These are phyloP conservation scores for Harpegnathos saltator DNA, from an alignment of 1,140 invertebrate species.

Conservation along the genomic window DNA sequence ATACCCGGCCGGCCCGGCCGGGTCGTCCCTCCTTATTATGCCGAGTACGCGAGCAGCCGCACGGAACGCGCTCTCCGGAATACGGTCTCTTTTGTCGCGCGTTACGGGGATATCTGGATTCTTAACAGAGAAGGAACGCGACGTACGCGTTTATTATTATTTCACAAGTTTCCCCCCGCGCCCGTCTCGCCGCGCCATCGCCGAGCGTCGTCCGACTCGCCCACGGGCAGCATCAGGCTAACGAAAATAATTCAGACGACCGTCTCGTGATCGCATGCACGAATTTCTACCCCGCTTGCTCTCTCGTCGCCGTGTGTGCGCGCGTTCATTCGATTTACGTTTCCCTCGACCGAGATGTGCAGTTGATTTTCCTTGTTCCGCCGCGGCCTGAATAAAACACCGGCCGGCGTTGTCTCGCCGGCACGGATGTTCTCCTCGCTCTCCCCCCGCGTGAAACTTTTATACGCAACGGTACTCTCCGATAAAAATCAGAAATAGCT, in stretches of 20 bases:
- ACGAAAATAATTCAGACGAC: too few species aligned
- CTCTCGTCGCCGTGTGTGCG: too few species aligned
- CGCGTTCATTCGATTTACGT: not conserved
- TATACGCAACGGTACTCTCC: not conserved
- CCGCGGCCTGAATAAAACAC: not conserved
- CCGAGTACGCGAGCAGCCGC: too few species aligned
- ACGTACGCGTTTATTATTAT: not conserved
- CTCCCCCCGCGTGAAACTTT: not conserved
- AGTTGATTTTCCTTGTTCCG: not conserved
- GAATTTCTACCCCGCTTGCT: not conserved
- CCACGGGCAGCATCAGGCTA: too few species aligned
- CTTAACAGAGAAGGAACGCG: not conserved
- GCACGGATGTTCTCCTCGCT: not conserved
- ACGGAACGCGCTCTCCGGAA: not conserved
- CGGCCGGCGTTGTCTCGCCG: not conserved
- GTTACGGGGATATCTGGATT: not conserved
- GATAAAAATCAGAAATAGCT: constrained; percentile 4
- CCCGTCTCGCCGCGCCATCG: too few species aligned
- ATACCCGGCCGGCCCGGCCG: too few species aligned
- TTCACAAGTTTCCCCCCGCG: not conserved
- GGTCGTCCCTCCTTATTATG: too few species aligned
- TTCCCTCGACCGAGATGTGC: not conserved
- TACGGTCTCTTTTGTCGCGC: not conserved
- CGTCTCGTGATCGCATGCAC: not conserved
- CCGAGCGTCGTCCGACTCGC: too few species aligned